phyloP scores from a whole-genome alignment of 2,113 vertebrate species.

The Pteruthius melanotis region DNA sequence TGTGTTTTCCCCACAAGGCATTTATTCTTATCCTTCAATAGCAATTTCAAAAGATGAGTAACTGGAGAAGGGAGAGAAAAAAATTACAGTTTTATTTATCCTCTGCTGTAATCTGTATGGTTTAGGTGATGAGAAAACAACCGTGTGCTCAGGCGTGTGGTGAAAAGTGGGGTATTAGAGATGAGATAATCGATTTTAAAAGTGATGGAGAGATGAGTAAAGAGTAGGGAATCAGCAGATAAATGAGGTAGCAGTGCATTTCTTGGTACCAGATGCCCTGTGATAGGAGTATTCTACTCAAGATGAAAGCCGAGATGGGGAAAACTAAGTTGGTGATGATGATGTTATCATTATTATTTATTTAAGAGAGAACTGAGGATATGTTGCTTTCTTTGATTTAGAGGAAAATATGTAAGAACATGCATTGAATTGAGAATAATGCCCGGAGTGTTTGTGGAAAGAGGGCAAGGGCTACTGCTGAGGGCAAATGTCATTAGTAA shows the following conservation, averaged over 20 bases:
- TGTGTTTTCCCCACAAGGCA: background rate
- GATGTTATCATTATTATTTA: background rate
- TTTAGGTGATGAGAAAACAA: background rate
- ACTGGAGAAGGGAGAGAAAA: background rate
- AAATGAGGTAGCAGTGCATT: background rate
- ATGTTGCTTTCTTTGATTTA: background rate
- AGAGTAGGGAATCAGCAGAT: background rate
- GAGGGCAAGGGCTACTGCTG: background rate
- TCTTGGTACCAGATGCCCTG: rapidly evolving
- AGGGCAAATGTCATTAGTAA: background rate
- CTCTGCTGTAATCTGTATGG: background rate
- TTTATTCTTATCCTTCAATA: background rate
- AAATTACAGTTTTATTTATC: background rate
- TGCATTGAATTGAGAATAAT: background rate
- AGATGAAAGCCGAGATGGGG: background rate
- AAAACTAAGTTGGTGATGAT: background rate
- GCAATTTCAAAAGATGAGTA: background rate
- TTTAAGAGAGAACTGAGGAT: background rate
- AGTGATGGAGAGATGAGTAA: background rate
- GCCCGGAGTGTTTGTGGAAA: background rate
- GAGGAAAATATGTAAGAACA: background rate
- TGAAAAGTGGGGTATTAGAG: background rate
- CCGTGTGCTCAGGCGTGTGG: background rate
- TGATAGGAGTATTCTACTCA: background rate
- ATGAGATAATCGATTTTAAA: background rate